Base-by-base conservation (phyloP, 2,888 invertebrate genomes). In the Standfussiana lucernea region DNA sequence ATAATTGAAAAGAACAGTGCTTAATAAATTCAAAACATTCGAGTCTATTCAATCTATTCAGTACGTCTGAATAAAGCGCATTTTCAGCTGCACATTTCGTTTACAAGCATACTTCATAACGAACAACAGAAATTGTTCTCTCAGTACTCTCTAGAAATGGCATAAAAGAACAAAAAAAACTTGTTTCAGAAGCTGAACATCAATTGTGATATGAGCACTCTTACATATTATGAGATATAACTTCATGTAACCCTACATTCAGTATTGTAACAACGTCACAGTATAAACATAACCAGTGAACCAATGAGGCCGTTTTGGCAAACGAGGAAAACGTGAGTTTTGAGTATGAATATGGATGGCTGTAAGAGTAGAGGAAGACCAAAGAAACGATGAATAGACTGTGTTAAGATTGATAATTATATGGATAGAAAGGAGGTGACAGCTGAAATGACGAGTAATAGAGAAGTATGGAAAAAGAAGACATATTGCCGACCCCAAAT, bases 151-250 rank as follows among this genome's bases (percentile, higher is more conserved):
- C 47, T 24, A 32, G 71, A 76, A 72, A 59, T n/a, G 32, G 21
- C 35, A 66, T 74, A 40, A 59, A 72, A 72, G 13, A 59, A 47
- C 67, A 76, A 77, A 74, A 79, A 50, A 67, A 65, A 53, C 37
- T 67, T 50, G 61, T 81, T 61, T 62, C 50, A 70, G 42, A 59
- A 74, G 59, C 72, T 79, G 75, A 79, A 83, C 80, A 75, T 61
- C 83, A 80, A 80, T 83, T 85, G 78, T 88, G 69, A 73, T 77
- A 56, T 45, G 75, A 88, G 87, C 62, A 75, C 79, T 28, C 76
- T 74, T 28, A 18, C 66, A 84, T 75, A 87, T 83, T 75, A 87
- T 83, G 84, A 89, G 77, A 84, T 79, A 72, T 77, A 88, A 81
- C 73, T 73, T 74, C 80, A 82, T 77, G 75, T 77, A 87, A 80